phyloP scores from a whole-genome alignment of 2,888 invertebrate species.

The Coelopa pilipes region DNA sequence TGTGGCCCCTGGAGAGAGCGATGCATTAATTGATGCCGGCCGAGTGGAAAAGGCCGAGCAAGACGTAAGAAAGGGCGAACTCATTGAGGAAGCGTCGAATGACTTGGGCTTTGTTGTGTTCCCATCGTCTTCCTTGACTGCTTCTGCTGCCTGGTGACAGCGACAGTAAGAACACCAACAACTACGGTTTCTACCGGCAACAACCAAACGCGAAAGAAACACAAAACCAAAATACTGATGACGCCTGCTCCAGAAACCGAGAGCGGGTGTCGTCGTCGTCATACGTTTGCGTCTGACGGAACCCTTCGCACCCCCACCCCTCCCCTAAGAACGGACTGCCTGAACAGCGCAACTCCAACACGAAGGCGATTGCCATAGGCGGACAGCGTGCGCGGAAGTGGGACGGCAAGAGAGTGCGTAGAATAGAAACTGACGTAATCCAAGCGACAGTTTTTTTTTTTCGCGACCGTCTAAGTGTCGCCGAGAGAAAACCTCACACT shows the following conservation, averaged over 20 bases:
- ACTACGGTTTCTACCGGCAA: not conserved
- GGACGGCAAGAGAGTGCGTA: slow-evolving; percentile 36
- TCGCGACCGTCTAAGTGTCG: slow-evolving; percentile 40
- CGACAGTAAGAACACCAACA: too few relatives aligned
- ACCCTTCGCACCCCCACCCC: not conserved
- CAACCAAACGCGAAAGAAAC: not conserved
- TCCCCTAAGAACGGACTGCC: slow-evolving; percentile 11
- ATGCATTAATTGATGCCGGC: not conserved
- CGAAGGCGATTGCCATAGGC: slow-evolving; percentile 3
- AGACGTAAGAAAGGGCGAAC: not conserved
- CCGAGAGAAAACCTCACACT: slow-evolving; percentile 28
- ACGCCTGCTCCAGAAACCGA: slow-evolving; percentile 13
- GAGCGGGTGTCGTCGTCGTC: not conserved
- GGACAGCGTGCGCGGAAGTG: slow-evolving; percentile 30
- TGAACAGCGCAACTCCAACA: slow-evolving; percentile 38
- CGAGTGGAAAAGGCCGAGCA: not conserved
- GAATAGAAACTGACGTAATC: slow-evolving; percentile 49
- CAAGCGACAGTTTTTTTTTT: slow-evolving; percentile 39
- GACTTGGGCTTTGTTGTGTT: too few relatives aligned
- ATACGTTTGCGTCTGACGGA: not conserved
- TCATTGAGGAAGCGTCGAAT: too few relatives aligned
- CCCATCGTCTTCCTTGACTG: not conserved
- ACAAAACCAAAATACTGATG: slow-evolving; percentile 31
- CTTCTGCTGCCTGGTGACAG: not conserved
- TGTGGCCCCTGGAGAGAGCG: not conserved